phyloP scores from a whole-genome alignment of 2,113 vertebrate species.

The Cyrtonyx montezumae region DNA sequence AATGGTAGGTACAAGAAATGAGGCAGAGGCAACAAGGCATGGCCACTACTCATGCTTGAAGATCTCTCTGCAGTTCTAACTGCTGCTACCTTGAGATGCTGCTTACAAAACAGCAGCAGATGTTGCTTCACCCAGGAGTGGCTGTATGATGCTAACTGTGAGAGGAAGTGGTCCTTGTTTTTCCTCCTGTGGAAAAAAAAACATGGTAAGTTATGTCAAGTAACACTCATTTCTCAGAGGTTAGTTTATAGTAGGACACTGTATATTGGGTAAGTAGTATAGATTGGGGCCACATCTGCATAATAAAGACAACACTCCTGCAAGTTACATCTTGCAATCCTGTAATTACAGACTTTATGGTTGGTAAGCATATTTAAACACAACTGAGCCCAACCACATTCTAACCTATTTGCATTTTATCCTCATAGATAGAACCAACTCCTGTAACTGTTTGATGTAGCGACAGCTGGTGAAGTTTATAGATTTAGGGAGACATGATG shows the following conservation, averaged over 20 bases:
- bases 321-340: neutral
- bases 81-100: neutral
- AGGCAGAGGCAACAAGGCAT: neutral
- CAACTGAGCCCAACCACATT: neutral
- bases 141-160: neutral
- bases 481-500: neutral
- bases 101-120: neutral
- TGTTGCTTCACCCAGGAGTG: neutral
- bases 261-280: neutral
- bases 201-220: neutral
- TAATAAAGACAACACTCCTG: neutral
- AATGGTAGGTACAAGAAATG: neutral
- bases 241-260: neutral
- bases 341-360: neutral
- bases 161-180: neutral
- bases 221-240: neutral
- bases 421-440: neutral
- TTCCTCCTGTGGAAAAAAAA: neutral
- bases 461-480: neutral
- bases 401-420: neutral
- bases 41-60: neutral
- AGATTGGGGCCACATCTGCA: slow-evolving; percentile 25
- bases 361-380: slow-evolving; percentile 11
- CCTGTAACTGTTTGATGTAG: neutral
- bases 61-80: neutral